phyloP scores from a whole-genome alignment of 2,888 invertebrate genomes.

The Hololepta plana region DNA sequence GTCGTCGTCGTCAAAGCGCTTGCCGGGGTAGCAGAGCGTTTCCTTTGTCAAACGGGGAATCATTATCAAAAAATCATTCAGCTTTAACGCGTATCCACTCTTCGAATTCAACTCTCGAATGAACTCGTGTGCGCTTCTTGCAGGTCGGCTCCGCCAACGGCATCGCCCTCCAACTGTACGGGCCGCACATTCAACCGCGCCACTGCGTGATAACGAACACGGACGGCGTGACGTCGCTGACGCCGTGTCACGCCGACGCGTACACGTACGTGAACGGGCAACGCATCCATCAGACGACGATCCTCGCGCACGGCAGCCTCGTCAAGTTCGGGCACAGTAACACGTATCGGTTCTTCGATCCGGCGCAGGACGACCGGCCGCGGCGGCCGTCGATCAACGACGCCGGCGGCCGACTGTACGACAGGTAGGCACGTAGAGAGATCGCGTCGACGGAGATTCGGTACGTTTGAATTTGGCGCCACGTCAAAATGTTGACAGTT shows the following conservation, averaged over 20 bases:
- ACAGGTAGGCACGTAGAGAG: conserved; percentile 39
- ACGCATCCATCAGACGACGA: conserved; percentile 80
- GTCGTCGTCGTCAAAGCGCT: too few species aligned
- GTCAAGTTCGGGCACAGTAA: conserved; percentile 76
- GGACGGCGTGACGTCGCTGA: conserved; percentile 82
- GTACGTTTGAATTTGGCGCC: too few species aligned
- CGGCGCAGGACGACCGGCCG: conserved; percentile 48
- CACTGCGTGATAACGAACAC: conserved; percentile 89
- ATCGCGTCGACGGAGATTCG: too few species aligned
- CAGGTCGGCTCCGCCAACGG: conserved; percentile 64
- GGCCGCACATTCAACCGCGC: conserved; percentile 81
- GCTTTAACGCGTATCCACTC: too few species aligned
- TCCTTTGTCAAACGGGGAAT: too few species aligned
- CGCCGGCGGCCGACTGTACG: conserved; percentile 50
- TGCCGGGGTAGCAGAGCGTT: too few species aligned
- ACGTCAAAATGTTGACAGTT: too few species aligned
- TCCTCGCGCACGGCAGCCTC: conserved; percentile 69
- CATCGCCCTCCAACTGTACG: conserved; percentile 60
- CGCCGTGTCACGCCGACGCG: conserved; percentile 84
- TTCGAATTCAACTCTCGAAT: too few species aligned
- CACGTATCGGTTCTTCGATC: conserved; percentile 72
- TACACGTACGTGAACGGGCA: conserved; percentile 90
- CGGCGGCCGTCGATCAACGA: conserved; percentile 42
- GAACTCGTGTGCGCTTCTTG: conserved; percentile 10
- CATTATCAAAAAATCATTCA: too few species aligned